Conservation (phyloP, 53 echinoderm and acorn worm species). For the Henricia sp. region DNA sequence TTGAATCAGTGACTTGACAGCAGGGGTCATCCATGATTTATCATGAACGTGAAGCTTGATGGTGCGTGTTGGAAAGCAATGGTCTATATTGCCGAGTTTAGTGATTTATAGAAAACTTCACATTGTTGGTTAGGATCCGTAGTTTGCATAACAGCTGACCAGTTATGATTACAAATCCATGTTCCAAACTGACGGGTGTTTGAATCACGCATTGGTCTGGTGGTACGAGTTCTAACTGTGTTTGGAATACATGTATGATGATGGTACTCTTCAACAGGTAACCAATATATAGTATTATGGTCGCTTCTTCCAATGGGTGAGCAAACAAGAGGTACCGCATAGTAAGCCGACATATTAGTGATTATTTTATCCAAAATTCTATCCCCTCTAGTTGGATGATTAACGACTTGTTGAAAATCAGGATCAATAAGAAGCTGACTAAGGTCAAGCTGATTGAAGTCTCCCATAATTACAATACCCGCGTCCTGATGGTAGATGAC, state of each 20-base stretch:
- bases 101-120: slow-evolving; percentile 21
- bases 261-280: background rate
- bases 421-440: too few species aligned
- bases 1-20: slow-evolving; percentile 4
- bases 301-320: slow-evolving; percentile 22
- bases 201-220: slow-evolving; percentile 12
- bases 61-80: slow-evolving; percentile 14
- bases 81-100: slow-evolving; percentile 6
- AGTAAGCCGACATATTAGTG: background rate
- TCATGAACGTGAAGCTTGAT: slow-evolving; percentile 32
- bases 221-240: background rate
- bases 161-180: slow-evolving; percentile 27
- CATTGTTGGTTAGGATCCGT: slow-evolving; percentile 2
- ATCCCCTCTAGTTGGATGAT: too few species aligned
- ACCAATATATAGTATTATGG: slow-evolving; percentile 1
- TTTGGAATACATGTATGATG: too few species aligned
- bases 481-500: too few species aligned
- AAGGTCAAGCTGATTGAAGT: too few species aligned
- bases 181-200: slow-evolving; percentile 9
- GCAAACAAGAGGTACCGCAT: background rate
- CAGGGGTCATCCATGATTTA: slow-evolving; percentile 39
- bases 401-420: too few species aligned
- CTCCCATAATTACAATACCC: too few species aligned
- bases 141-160: background rate
- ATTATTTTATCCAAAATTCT: too few species aligned